A percentile compares a stretch with the other conserved stretches of the same genome.
Evolutionary conservation across 2,113 vertebrate genomes (phyloP).

Genomic region (Dryoscopus gambensis): DNA sequence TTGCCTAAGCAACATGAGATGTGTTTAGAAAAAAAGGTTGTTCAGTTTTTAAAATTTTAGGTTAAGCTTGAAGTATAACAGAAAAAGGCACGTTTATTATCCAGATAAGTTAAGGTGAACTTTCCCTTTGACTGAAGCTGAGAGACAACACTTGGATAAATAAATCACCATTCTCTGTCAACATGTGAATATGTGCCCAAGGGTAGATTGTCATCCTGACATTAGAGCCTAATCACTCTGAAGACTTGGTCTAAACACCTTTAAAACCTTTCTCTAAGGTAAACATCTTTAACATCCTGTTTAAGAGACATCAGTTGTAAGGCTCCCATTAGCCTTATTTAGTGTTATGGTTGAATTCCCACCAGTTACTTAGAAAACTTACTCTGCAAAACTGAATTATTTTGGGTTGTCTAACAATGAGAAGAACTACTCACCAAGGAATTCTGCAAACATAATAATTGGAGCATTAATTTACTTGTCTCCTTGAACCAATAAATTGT

Average conservation of each 20-base stretch:
- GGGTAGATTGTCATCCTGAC: neutral
- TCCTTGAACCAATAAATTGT: constrained; percentile 25
- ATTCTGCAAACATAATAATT: constrained; percentile 47
- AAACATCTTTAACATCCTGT: neutral
- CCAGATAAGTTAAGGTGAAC: neutral
- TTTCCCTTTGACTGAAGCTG: neutral
- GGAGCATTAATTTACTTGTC: constrained; percentile 39
- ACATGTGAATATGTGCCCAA: neutral
- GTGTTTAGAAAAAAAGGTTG: neutral
- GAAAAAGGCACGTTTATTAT: neutral
- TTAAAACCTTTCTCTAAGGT: neutral
- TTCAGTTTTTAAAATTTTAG: neutral
- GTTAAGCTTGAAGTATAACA: neutral
- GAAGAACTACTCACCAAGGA: constrained; percentile 33
- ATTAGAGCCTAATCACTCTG: neutral
- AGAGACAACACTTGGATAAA: neutral
- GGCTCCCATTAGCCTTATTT: neutral
- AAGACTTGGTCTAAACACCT: neutral
- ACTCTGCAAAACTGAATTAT: neutral
- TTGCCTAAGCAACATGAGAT: neutral
- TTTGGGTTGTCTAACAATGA: constrained; percentile 11
- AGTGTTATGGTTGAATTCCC: neutral
- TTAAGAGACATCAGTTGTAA: neutral
- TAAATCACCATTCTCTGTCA: neutral
- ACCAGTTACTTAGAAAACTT: neutral